Percentiles rank a stretch among this genome's conserved stretches.
phyloP scores from a whole-genome alignment of 53 echinoderm and acorn worm species.

The Mesocentrotus franciscanus region DNA sequence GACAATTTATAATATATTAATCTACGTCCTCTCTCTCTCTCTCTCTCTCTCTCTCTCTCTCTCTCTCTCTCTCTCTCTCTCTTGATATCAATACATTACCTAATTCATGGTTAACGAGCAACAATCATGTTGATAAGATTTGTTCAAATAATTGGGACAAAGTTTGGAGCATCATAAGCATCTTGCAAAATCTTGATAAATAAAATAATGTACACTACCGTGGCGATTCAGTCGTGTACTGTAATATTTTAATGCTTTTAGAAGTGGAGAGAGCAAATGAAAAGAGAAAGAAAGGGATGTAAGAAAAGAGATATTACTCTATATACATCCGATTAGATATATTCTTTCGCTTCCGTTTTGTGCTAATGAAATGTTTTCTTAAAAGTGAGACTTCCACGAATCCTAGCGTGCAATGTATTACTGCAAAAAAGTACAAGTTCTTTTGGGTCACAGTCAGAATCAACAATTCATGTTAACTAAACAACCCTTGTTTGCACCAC shows the following conservation, averaged over 20 bases:
- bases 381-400: background rate
- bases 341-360: background rate
- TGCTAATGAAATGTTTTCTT: background rate
- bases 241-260: background rate
- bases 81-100: no score
- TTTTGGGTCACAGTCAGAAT: background rate
- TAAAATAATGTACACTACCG: no score
- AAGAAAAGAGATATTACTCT: background rate
- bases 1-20: no score
- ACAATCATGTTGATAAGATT: no score
- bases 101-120: no score
- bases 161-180: no score
- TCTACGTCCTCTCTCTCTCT: no score
- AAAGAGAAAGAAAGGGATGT: background rate
- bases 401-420: background rate
- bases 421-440: conserved; percentile 11
- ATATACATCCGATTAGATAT: background rate
- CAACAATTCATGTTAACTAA: background rate
- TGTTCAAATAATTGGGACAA: no score
- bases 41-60: no score
- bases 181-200: no score
- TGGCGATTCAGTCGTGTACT: no score
- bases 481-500: background rate
- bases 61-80: no score
- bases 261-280: background rate